Evolutionary conservation across 2,797 vertebrate genomes (phyloP).

Genomic region (Parambassis ranga): DNA sequence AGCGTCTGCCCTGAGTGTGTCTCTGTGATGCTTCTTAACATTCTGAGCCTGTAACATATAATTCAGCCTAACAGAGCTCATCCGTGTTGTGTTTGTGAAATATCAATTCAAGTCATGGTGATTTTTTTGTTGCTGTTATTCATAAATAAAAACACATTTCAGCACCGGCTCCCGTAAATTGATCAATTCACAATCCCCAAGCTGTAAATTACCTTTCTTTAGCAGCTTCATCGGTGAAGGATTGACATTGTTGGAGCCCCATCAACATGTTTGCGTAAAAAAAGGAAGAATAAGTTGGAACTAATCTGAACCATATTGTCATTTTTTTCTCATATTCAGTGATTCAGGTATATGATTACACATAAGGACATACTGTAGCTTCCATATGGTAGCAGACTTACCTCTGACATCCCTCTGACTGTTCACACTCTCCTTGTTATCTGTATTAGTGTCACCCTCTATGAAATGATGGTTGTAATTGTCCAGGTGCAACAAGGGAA

Average conservation of each 20-base stretch:
- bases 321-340: constrained; percentile 1
- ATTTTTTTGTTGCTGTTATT: constrained; percentile 26
- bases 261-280: constrained; percentile 28
- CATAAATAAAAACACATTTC: constrained; percentile 19
- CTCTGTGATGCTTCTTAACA: constrained; percentile 44
- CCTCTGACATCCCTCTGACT: constrained; percentile 11
- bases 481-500: constrained; percentile 51
- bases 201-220: constrained; percentile 7
- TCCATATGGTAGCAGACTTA: constrained; percentile 9
- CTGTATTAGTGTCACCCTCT: constrained; percentile 37
- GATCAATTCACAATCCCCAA: constrained; percentile 14
- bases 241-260: neutral
- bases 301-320: constrained; percentile 3
- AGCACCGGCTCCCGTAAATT: neutral
- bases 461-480: constrained; percentile 56
- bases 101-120: constrained; percentile 7
- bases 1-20: constrained; percentile 31
- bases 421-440: constrained; percentile 32
- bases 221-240: neutral
- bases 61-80: constrained; percentile 28
- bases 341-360: constrained; percentile 17
- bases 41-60: constrained; percentile 28
- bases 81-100: constrained; percentile 25
- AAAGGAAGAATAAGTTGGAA: neutral
- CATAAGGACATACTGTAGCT: neutral